Conservation (phyloP, 2,797 vertebrate species). For the Petrocephalus schoutedeni region DNA sequence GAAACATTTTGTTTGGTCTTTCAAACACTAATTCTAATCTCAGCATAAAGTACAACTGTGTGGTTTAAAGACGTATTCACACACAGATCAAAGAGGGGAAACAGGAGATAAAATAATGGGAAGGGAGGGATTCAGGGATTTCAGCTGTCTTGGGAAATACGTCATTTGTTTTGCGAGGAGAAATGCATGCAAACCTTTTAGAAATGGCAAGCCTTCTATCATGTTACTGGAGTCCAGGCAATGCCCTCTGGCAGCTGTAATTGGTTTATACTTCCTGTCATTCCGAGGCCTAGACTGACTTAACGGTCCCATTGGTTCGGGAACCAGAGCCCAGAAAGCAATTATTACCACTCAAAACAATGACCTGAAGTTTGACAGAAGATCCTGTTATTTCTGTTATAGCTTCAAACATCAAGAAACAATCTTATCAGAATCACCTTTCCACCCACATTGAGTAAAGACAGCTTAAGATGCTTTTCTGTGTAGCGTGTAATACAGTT, state of each 20-base stretch:
- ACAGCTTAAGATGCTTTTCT: background rate
- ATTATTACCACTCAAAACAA: conserved; percentile 31
- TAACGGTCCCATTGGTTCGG: conserved; percentile 20
- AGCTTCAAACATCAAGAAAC: conserved; percentile 17
- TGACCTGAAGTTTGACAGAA: conserved; percentile 13
- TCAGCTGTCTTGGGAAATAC: conserved; percentile 14
- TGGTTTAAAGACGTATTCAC: conserved; percentile 1
- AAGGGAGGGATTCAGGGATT: background rate
- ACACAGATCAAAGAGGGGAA: conserved; percentile 9
- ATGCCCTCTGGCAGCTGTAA: conserved; percentile 24
- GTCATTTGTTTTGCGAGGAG: conserved; percentile 20
- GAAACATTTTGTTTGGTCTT: conserved; percentile 4
- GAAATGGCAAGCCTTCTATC: conserved; percentile 24
- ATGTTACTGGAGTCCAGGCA: conserved; percentile 24
- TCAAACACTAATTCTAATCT: background rate
- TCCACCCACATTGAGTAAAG: background rate
- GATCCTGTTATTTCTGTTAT: conserved; percentile 22
- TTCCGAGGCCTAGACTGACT: conserved; percentile 15
- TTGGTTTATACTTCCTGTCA: conserved; percentile 31
- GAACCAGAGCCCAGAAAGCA: conserved; percentile 23
- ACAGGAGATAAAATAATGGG: background rate
- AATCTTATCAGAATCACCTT: conserved; percentile 23
- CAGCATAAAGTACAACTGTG: background rate
- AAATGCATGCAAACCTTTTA: conserved; percentile 25
- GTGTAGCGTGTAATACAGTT: conserved; percentile 5